phyloP scores from a whole-genome alignment of 2,797 vertebrate genomes.

The Toxotes lorentzi region DNA sequence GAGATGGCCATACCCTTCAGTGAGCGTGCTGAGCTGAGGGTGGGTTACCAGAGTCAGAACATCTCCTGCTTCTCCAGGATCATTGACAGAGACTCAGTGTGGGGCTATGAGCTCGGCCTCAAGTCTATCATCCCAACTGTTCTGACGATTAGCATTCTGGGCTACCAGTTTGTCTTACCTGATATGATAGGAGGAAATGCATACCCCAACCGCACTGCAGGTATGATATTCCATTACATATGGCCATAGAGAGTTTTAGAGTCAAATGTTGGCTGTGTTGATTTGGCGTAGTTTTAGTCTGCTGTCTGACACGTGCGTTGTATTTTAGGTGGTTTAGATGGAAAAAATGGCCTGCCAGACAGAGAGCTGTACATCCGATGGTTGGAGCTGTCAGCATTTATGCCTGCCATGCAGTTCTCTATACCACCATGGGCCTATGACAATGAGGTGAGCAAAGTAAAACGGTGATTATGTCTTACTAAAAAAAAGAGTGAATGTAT shows the following conservation, averaged over 20 bases:
- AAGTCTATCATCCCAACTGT: constrained; percentile 95
- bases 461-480: not conserved
- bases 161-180: constrained; percentile 91
- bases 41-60: constrained; percentile 93
- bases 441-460: constrained; percentile 74
- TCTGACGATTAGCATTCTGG: constrained; percentile 86
- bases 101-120: constrained; percentile 94
- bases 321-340: constrained; percentile 50
- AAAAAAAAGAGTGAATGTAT: not conserved
- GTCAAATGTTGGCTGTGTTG: not conserved
- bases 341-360: constrained; percentile 82
- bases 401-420: constrained; percentile 97
- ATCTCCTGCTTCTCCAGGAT: constrained; percentile 98
- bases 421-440: constrained; percentile 95
- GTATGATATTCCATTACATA: constrained; percentile 39
- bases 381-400: constrained; percentile 95
- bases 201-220: constrained; percentile 79
- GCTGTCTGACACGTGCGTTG: constrained; percentile 30
- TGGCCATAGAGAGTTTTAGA: not conserved
- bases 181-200: constrained; percentile 94
- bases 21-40: constrained; percentile 89
- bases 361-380: constrained; percentile 95
- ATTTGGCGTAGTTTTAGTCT: not conserved
- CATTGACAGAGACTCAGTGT: constrained; percentile 93
- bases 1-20: constrained; percentile 91